Evolutionary conservation across 1,140 invertebrate species (phyloP).

Genomic region (Bombus cullumanus): DNA sequence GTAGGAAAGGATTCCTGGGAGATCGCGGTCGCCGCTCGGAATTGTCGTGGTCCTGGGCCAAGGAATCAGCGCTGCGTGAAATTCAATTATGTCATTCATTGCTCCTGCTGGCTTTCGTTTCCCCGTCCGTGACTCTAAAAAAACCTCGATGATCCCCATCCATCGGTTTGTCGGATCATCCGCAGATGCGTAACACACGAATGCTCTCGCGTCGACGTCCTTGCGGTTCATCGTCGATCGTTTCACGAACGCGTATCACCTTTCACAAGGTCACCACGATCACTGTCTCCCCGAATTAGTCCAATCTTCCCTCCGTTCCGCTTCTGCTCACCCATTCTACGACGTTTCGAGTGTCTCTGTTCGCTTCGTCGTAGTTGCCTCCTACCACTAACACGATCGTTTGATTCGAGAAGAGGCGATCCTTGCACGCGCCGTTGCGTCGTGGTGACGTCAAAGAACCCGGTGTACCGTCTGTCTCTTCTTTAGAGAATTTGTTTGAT

Average conservation of each 20-base stretch:
- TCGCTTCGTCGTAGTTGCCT: not conserved
- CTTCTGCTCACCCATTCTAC: conserved; percentile 36
- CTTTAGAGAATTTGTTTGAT: conserved; percentile 31
- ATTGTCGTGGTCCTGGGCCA: not conserved
- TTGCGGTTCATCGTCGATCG: conserved; percentile 19
- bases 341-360: conserved; percentile 1
- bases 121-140: conserved; percentile 25
- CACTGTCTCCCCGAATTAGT: conserved; percentile 77
- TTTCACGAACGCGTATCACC: conserved; percentile 59
- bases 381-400: conserved; percentile 53
- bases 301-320: conserved; percentile 24
- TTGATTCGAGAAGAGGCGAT: conserved; percentile 52
- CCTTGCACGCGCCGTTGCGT: conserved; percentile 59
- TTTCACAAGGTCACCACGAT: conserved; percentile 75
- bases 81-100: conserved; percentile 81
- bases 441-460: conserved; percentile 54
- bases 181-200: conserved; percentile 77
- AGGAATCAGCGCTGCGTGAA: conserved; percentile 76
- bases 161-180: conserved; percentile 72
- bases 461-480: conserved; percentile 30
- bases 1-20: conserved; percentile 33
- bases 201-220: conserved; percentile 53
- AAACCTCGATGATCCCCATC: conserved; percentile 63
- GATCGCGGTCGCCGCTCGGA: not conserved
- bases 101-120: conserved; percentile 63